Conservation (phyloP, 2,797 vertebrate genomes). For the Neosilurus hyrtlii region DNA sequence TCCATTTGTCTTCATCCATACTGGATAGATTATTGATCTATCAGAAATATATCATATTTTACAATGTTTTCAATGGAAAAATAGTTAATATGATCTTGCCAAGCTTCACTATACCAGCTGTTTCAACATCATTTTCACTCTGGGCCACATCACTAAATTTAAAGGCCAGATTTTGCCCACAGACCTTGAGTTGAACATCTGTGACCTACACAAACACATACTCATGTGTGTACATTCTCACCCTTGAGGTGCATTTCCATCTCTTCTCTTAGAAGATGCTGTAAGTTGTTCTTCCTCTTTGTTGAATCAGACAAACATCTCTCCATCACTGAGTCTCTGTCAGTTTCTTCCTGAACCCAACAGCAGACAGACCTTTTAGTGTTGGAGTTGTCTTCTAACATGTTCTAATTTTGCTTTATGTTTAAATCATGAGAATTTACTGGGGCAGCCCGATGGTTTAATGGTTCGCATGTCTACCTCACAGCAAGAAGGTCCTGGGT, state of each 20-base stretch:
- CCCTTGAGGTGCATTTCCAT: slow-evolving; percentile 74
- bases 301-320: slow-evolving; percentile 38
- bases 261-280: slow-evolving; percentile 69
- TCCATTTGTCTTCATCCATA: no score
- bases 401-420: not conserved
- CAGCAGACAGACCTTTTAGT: slow-evolving; percentile 1
- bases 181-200: no score
- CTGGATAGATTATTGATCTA: not conserved
- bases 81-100: not conserved
- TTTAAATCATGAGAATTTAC: not conserved
- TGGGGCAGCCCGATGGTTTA: no score
- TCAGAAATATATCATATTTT: no score
- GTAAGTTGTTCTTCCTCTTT: slow-evolving; percentile 58
- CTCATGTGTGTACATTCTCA: slow-evolving; percentile 37
- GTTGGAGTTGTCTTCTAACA: not conserved
- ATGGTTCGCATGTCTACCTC: no score
- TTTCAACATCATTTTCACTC: no score
- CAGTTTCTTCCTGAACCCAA: slow-evolving; percentile 43
- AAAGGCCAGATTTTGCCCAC: no score
- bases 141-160: no score
- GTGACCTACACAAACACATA: not conserved
- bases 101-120: not conserved
- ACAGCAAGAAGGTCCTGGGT: no score
- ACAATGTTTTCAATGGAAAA: not conserved
- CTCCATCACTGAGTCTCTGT: slow-evolving; percentile 21